Evolutionary conservation across 1,140 invertebrate genomes (phyloP).

Genomic region (Chelonus insularis): DNA sequence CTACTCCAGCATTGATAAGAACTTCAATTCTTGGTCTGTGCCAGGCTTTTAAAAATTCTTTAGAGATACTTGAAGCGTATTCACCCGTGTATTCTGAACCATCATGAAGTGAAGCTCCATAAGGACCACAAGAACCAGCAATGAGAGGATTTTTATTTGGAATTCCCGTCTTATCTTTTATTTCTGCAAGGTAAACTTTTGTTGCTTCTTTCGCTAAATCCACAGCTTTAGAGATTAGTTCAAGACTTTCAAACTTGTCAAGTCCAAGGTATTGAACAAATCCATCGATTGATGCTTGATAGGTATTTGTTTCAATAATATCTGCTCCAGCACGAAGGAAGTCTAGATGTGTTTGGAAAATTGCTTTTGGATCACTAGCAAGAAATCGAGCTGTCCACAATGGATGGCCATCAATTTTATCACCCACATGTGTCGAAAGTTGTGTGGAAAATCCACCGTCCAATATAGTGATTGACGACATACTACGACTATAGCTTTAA

Average conservation of each 20-base stretch:
- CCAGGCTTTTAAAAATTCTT: conserved; percentile 75
- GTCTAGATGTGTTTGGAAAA: conserved; percentile 78
- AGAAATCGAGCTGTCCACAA: conserved; percentile 83
- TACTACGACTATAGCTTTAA: not conserved
- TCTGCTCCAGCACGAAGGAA: conserved; percentile 81
- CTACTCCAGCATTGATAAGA: conserved; percentile 75
- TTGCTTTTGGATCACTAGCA: conserved; percentile 70
- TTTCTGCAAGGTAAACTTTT: conserved; percentile 63
- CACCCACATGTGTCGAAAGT: conserved; percentile 70
- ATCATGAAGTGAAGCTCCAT: conserved; percentile 86
- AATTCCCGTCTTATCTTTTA: conserved; percentile 31
- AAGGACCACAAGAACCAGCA: conserved; percentile 88
- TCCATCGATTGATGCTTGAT: conserved; percentile 83
- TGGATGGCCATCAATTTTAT: conserved; percentile 75
- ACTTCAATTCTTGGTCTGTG: conserved; percentile 77
- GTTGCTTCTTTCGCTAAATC: conserved; percentile 70
- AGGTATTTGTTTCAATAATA: conserved; percentile 84
- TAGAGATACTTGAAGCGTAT: conserved; percentile 73
- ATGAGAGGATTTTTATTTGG: conserved; percentile 63
- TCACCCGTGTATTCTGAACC: conserved; percentile 89
- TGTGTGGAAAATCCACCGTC: conserved; percentile 86
- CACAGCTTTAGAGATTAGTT: conserved; percentile 75
- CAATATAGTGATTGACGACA: conserved; percentile 63
- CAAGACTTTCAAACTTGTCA: conserved; percentile 65
- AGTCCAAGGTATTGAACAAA: conserved; percentile 74